Percentiles rank a stretch among this genome's conserved stretches.
Evolutionary conservation across 2,797 vertebrate species (phyloP).

Genomic region (Enteromius argenteus): DNA sequence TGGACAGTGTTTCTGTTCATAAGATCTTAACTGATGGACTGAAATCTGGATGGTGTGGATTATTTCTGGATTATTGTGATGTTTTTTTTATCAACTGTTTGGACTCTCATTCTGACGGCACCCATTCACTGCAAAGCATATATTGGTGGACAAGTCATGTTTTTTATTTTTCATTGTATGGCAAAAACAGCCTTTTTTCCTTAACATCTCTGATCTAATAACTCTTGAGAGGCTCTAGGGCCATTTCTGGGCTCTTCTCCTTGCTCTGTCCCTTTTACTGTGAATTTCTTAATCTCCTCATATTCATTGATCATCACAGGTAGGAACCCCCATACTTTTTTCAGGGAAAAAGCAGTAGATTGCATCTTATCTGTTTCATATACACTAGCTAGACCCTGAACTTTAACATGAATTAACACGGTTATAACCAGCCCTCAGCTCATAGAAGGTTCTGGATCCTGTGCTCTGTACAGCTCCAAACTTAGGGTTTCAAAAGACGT

Average conservation of each 20-base stretch:
- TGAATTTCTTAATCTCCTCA: constrained; percentile 40
- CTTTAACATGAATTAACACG: constrained; percentile 21
- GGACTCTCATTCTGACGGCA: background rate
- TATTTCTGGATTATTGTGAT: background rate
- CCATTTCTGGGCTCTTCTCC: background rate
- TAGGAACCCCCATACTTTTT: constrained; percentile 51
- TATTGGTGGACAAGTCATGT: background rate
- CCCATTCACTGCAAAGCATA: background rate
- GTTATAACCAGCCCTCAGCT: background rate
- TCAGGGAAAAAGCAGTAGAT: constrained; percentile 33
- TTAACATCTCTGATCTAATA: constrained; percentile 3
- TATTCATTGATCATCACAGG: constrained; percentile 33
- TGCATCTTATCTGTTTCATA: constrained; percentile 33
- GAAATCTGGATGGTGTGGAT: background rate
- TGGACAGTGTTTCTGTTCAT: background rate
- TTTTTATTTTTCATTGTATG: background rate
- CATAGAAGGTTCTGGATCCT: background rate
- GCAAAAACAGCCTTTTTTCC: background rate
- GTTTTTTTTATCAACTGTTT: background rate
- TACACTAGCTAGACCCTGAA: constrained; percentile 21
- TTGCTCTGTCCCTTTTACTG: constrained; percentile 62
- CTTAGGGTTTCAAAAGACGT: background rate
- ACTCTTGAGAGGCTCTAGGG: constrained; percentile 32
- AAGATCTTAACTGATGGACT: background rate
- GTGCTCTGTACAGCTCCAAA: background rate